Evolutionary conservation across 2,113 vertebrate species (phyloP), one percentile per base, ranked within the genome.

Genomic region (Aphyosemion australe): DNA sequence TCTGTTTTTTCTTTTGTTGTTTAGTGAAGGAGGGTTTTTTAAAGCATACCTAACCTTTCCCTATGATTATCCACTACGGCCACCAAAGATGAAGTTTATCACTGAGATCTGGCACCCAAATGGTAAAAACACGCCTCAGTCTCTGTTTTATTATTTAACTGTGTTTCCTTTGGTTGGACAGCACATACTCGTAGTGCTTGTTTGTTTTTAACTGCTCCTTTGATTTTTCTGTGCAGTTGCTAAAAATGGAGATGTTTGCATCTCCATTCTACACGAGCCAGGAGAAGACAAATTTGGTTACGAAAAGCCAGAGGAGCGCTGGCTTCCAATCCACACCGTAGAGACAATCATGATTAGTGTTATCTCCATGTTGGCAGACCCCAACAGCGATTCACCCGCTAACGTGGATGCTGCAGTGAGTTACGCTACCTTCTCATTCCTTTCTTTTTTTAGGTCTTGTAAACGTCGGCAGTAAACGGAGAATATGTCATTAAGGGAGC

Each of bases 341-440:
- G 98, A 99, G 91, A 99, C 98, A 72, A 99, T 99, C 66, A 99
- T 99, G 96, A 99, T 99, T 88, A 98, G 96, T 48, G 98, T 99
- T 85, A 99, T 99, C 91, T 99, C 98, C 80, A 99, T 99, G 98
- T 90, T 99, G 84, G 98, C 98, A 64, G 98, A 99, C 90, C 98
- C 98, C 81, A 99, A 99, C 82, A 97, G 98, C 66, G 98, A 99
- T 84, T 99, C 98, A 37, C 98, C 98, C 53, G 98, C 98, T 74
- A 99, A 99, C 8, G 97, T 99, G 50, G 97, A 99, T 37, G 97
- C 97, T 88, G 97, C 97, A 76, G 97, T 99, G 94, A 93, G 96
- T 76, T 58, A 3, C 18, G 12, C 46, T 15, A 1, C 12, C 15
- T 45, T 65, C n/a, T 16, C 8, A 0, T 41, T n/a, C 6, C 26